Evolutionary conservation across 2,113 vertebrate genomes (phyloP).

Genomic region (Pelmatolapia mariae): DNA sequence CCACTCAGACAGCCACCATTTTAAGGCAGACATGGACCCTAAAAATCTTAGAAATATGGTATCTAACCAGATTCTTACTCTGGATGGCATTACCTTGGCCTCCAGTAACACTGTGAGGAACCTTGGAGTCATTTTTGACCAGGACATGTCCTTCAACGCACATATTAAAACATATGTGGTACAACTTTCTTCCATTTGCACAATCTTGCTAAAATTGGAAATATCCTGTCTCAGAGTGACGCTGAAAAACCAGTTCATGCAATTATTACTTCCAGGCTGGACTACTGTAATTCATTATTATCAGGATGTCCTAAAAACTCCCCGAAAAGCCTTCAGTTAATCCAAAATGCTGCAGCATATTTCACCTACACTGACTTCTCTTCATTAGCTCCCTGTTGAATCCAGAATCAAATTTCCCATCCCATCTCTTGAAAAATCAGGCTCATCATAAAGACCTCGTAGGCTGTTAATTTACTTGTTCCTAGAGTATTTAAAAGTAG

Average conservation of each 20-base stretch:
- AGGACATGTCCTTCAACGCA: rapidly evolving
- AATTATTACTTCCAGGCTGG: too few relatives aligned
- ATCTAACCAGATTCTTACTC: neutral
- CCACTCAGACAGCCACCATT: too few relatives aligned
- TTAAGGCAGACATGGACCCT: too few relatives aligned
- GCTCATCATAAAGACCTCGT: neutral
- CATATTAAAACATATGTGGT: too few relatives aligned
- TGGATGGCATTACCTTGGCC: neutral
- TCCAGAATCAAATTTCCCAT: neutral
- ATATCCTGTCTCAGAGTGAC: neutral
- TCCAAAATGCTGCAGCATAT: neutral
- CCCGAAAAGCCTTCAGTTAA: rapidly evolving
- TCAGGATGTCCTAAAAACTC: neutral
- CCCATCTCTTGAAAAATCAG: neutral
- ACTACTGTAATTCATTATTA: too few relatives aligned
- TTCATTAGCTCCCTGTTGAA: neutral
- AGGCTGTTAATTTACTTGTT: neutral
- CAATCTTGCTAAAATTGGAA: neutral
- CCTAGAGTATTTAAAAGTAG: neutral
- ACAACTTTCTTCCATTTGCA: neutral
- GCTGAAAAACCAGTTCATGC: neutral
- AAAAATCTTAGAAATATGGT: neutral
- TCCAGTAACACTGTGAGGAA: neutral
- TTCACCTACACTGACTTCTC: neutral
- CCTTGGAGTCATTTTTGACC: neutral